Percentiles rank a stretch among this genome's conserved stretches.
These are phyloP conservation scores for Venturia canescens DNA, from an alignment of 1,140 invertebrate genomes.

Conservation along the genomic window DNA sequence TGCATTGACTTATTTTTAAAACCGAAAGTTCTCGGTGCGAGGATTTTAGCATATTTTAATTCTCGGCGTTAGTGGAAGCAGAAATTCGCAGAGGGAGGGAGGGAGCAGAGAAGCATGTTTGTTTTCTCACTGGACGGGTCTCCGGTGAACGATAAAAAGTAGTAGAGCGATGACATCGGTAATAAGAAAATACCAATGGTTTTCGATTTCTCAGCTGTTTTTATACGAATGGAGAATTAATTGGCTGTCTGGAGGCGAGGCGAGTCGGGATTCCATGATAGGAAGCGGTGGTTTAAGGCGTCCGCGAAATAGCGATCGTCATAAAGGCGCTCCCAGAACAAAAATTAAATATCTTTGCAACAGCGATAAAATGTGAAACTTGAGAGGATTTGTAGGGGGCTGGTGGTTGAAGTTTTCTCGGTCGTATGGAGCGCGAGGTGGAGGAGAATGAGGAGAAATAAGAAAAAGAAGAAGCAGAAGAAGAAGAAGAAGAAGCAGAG, in stretches of 20 bases:
- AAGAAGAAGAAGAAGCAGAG: conserved; percentile 1
- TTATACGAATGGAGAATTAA: background rate
- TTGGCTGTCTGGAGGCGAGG: background rate
- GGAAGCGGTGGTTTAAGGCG: background rate
- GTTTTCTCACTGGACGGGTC: too few species aligned
- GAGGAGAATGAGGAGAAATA: too few species aligned
- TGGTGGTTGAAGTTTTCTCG: conserved; percentile 33
- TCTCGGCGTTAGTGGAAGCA: too few species aligned
- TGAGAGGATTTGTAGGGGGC: conserved; percentile 58
- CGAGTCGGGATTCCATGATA: background rate
- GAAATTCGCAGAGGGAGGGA: too few species aligned
- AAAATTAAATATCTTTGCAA: conserved; percentile 72
- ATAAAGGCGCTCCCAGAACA: conserved; percentile 65
- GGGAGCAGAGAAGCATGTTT: too few species aligned
- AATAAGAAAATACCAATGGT: background rate
- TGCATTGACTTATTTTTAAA: too few species aligned
- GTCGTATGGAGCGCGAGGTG: conserved; percentile 36
- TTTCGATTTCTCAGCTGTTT: background rate
- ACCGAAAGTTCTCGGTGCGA: too few species aligned
- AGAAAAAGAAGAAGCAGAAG: too few species aligned
- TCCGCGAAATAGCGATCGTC: conserved; percentile 55
- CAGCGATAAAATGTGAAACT: conserved; percentile 70
- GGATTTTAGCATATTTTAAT: too few species aligned
- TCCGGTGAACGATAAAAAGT: too few species aligned
- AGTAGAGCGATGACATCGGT: too few species aligned